Percentiles rank a stretch among this genome's conserved stretches.
These are phyloP conservation scores for Cyphomyrmex costatus DNA, from an alignment of 1,140 invertebrate species.

Conservation along the genomic window DNA sequence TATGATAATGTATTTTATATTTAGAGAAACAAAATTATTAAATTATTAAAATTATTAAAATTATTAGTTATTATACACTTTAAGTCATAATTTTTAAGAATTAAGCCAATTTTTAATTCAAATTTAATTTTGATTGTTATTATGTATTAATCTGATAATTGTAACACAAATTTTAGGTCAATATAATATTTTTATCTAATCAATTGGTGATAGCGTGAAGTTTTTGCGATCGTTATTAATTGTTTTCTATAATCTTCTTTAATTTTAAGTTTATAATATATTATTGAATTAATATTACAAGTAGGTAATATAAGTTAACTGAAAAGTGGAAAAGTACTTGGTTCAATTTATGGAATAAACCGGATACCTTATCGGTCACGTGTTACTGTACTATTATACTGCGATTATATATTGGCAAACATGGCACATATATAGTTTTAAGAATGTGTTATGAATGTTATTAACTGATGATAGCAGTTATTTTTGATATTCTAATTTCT, in stretches of 20 bases:
- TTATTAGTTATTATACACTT: slow-evolving; percentile 1
- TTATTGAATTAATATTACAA: not conserved
- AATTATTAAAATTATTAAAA: not conserved
- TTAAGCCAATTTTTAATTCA: not conserved
- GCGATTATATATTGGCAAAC: not conserved
- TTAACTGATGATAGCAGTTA: slow-evolving; percentile 10
- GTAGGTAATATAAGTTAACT: slow-evolving; percentile 3
- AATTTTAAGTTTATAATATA: not conserved
- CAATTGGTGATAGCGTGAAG: not conserved
- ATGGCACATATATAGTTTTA: not conserved
- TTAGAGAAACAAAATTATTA: not conserved
- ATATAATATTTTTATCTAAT: slow-evolving; percentile 23
- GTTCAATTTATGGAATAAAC: not conserved
- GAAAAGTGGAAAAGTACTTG: not conserved
- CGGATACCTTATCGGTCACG: slow-evolving; percentile 32
- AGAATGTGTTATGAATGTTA: not conserved
- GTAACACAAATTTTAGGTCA: not conserved
- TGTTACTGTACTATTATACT: not conserved
- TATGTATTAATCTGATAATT: not conserved
- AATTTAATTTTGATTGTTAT: not conserved
- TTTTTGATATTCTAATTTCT: not conserved
- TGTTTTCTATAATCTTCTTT: not conserved
- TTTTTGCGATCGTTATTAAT: not conserved
- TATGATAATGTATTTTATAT: not conserved
- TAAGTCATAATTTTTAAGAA: not conserved